Evolutionary conservation across 2,888 invertebrate genomes (phyloP), one percentile per base, ranked within the genome.

Genomic region (Athalia circularis): DNA sequence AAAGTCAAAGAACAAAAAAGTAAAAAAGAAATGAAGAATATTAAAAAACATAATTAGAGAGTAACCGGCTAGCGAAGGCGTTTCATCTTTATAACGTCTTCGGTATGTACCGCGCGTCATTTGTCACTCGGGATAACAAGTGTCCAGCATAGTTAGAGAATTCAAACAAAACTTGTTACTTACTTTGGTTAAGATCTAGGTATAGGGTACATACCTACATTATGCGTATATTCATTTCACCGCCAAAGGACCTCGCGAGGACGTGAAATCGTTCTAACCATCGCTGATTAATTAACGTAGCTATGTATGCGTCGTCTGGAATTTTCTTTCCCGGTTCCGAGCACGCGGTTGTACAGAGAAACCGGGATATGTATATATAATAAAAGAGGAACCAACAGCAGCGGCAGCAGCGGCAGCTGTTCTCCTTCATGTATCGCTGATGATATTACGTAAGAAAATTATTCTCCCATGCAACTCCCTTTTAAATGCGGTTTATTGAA

Each of bases 211-310:
- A 59, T 72, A 52, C 3, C 11, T 54, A 29, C 29, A 29, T 11
- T 50, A 52, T 43, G 5, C 4, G 15, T 59, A 11, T 68, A 68
- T 45, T n/a, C 11, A 65, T 5, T 50, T 45, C 43, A 59, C 72
- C 72, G 72, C 72, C 72, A 72, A 72, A 72, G 72, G 72, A 57
- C 13, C 47, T 13, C 29, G 29, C 29, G 29, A 29, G 72, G 43
- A 72, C 72, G 72, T 72, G 59, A 72, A 72, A 72, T 72, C 72
- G 72, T 72, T 72, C 72, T 72, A 72, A 59, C 72, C 72, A 72
- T 72, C 72, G 72, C 72, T 72, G 72, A 72, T 72, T 72, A 72
- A 72, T 72, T 72, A 72, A 72, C 72, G 72, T 72, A 72, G 43
- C 29, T 29, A 29, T 29, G 29, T 29, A 29, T 29, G 29, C 29